phyloP scores from a whole-genome alignment of 2,888 invertebrate species.

The Troilus luridus region DNA sequence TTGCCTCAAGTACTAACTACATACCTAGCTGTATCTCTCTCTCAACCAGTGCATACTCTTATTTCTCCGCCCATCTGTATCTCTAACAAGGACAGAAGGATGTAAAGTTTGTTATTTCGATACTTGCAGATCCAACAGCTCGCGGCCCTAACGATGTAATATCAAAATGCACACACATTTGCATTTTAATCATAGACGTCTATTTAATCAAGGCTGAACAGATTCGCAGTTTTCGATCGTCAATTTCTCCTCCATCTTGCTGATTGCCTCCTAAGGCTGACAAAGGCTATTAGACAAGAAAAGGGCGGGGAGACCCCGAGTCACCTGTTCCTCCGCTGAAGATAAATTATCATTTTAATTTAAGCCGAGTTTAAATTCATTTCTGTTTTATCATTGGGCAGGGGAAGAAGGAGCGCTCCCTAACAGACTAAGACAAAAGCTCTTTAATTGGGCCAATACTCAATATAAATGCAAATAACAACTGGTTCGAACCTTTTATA shows the following conservation, averaged over 20 bases:
- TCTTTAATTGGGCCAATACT: slow-evolving; percentile 57
- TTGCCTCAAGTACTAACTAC: background rate
- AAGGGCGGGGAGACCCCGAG: background rate
- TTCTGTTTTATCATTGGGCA: slow-evolving; percentile 49
- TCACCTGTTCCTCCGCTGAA: slow-evolving; percentile 1
- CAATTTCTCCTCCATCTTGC: slow-evolving; percentile 17
- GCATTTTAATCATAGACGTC: background rate
- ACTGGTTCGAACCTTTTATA: slow-evolving; percentile 53
- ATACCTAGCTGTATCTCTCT: background rate
- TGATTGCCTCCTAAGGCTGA: slow-evolving; percentile 23
- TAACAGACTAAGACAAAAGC: slow-evolving; percentile 40
- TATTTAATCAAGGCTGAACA: background rate
- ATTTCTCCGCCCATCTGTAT: background rate
- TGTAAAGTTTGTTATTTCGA: background rate
- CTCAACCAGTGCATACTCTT: background rate
- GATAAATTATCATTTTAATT: slow-evolving; percentile 56
- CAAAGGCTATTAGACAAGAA: slow-evolving; percentile 27
- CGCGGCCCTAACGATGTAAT: background rate
- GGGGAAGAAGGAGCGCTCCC: slow-evolving; percentile 5
- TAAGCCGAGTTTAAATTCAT: slow-evolving; percentile 55
- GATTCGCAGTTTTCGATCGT: background rate
- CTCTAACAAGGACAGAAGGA: background rate
- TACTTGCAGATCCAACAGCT: background rate
- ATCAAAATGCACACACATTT: background rate
- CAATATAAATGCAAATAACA: slow-evolving; percentile 57